phyloP scores from a whole-genome alignment of 2,797 vertebrate species.

The Acridotheres tristis region DNA sequence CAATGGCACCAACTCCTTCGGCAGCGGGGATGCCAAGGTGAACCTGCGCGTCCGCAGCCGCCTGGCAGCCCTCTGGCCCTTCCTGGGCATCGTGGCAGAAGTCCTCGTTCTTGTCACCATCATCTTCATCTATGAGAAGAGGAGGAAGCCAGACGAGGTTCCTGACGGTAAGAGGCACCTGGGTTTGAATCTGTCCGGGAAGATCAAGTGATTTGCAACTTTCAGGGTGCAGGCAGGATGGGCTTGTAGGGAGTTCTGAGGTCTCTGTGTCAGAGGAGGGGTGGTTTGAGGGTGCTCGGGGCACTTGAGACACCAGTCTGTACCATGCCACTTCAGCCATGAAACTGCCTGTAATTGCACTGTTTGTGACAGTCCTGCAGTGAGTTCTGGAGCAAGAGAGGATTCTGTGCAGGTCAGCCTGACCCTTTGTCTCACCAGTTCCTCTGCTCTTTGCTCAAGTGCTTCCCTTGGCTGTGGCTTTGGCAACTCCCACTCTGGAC shows the following conservation, averaged over 20 bases:
- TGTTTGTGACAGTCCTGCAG: background rate
- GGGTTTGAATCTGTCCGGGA: background rate
- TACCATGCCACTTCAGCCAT: rapidly evolving
- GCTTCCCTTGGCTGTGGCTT: rapidly evolving
- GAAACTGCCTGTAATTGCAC: background rate
- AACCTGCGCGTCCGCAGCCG: conserved; percentile 89
- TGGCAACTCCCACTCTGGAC: background rate
- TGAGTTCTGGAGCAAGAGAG: background rate
- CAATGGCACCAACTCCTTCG: conserved; percentile 67
- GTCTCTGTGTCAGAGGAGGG: rapidly evolving
- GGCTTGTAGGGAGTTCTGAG: background rate
- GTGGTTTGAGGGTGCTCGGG: background rate
- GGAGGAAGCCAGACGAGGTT: conserved; percentile 93
- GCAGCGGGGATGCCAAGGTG: conserved; percentile 22
- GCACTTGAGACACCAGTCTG: background rate
- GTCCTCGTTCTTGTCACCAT: conserved; percentile 93
- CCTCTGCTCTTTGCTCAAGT: background rate
- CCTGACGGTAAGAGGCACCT: conserved; percentile 83
- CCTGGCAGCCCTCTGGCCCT: conserved; percentile 95
- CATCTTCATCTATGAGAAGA: conserved; percentile 98
- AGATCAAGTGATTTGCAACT: background rate
- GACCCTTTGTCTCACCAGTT: background rate
- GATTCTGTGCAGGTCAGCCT: background rate
- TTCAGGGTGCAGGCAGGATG: background rate
- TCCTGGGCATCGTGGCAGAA: conserved; percentile 95